Evolutionary conservation across 2,113 vertebrate species (phyloP).

Genomic region (Tor tambroides): DNA sequence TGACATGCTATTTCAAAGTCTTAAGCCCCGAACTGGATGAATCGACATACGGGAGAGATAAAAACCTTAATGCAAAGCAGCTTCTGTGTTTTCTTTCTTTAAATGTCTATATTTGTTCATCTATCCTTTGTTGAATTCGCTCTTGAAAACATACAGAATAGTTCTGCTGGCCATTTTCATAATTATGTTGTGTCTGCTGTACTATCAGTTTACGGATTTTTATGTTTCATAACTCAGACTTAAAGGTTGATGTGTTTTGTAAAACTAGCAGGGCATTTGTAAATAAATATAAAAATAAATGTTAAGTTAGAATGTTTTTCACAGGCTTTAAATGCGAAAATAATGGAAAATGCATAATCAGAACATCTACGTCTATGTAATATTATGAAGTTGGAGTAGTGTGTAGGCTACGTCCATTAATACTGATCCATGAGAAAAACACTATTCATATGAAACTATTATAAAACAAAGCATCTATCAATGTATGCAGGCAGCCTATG

Average conservation of each 20-base stretch:
- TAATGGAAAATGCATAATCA: not conserved
- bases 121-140: slow-evolving; percentile 18
- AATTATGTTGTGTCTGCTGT: not conserved
- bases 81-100: slow-evolving; percentile 48
- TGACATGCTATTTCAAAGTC: slow-evolving; percentile 59
- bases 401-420: slow-evolving; percentile 6
- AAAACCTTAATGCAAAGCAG: slow-evolving; percentile 82
- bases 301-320: not conserved
- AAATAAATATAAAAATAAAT: not conserved
- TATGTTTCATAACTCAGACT: not conserved
- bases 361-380: not conserved
- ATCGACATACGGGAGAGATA: slow-evolving; percentile 65
- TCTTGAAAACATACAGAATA: not conserved
- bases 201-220: not conserved
- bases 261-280: not conserved
- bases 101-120: slow-evolving; percentile 1
- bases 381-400: not conserved
- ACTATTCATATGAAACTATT: not conserved
- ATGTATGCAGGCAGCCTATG: not conserved
- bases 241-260: not conserved
- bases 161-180: not conserved
- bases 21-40: slow-evolving; percentile 65
- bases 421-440: slow-evolving; percentile 3
- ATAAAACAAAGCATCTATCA: not conserved
- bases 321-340: not conserved